Percentiles rank a stretch among this genome's conserved stretches.
phyloP scores from a whole-genome alignment of 35 echinoderm and acorn worm genomes.

The Hemicentrotus pulcherrimus region DNA sequence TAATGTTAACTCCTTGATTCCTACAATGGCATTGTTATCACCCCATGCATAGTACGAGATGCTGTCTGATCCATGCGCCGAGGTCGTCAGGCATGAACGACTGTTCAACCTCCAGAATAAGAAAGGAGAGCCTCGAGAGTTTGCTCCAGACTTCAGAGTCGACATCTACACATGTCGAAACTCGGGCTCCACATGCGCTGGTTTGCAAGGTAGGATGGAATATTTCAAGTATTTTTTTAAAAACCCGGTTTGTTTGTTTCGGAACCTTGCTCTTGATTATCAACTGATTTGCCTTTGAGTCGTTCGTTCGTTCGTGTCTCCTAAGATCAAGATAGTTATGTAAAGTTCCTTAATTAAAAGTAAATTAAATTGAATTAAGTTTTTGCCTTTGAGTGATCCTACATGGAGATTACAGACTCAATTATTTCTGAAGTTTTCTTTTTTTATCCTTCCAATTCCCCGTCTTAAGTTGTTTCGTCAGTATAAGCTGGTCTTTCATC shows the following conservation, averaged over 20 bases:
- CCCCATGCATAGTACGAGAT: neutral
- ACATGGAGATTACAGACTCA: too few species aligned
- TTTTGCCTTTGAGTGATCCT: too few species aligned
- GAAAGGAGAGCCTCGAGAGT: neutral
- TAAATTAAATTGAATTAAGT: too few species aligned
- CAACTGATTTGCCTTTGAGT: too few species aligned
- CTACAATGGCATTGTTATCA: neutral
- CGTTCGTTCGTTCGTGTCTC: too few species aligned
- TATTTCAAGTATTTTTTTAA: neutral
- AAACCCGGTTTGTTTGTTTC: neutral
- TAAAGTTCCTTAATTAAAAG: too few species aligned
- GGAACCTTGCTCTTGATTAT: neutral
- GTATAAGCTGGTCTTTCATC: too few species aligned
- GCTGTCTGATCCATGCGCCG: slow-evolving; percentile 3
- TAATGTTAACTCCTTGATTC: too few species aligned
- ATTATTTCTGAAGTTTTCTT: too few species aligned
- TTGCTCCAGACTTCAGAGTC: neutral
- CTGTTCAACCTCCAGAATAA: slow-evolving; percentile 16
- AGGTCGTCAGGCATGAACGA: neutral
- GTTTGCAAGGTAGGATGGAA: neutral
- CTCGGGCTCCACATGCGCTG: neutral
- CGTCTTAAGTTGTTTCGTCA: too few species aligned
- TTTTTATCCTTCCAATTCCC: too few species aligned
- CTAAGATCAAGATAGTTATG: too few species aligned
- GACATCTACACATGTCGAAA: neutral